Evolutionary conservation across 2,113 vertebrate species (phyloP), one percentile per base, ranked within the genome.

Genomic region (Mugil cephalus): DNA sequence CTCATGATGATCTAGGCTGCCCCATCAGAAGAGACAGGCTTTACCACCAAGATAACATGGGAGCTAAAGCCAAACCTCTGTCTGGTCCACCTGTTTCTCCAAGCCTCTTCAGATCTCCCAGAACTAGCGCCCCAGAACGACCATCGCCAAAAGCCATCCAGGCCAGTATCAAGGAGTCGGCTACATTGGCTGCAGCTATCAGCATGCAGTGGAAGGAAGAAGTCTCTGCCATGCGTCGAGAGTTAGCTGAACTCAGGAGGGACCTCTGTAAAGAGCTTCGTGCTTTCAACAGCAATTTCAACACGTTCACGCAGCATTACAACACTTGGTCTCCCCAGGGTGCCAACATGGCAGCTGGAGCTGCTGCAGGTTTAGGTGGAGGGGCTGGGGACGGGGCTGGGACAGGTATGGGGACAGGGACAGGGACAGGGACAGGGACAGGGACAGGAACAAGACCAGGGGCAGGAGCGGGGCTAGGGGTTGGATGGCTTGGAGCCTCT

Each of bases 161-260:
- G 79, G 92, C 93, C 71, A 94, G 91, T 68, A 92, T 93, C 61
- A 94, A 94, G 65, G 93, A 94, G 75, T 93, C 93, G 0, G 92
- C 93, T 1, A 92, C 92, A 9, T 75, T 94, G 69, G 92, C 92
- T 34, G 90, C 94, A n/a, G 92, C 93, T n/a, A 93, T 94, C 70
- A 94, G 91, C 83, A 93, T 93, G 88, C 93, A 93, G 77, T 95
- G 94, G 94, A 93, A 93, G 51, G 94, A 95, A 68, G 94, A 95
- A 69, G 93, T 95, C 14, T 92, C 93, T 0, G 94, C 94, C 52
- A 94, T 95, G 94, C 92, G 93, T 7, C 83, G 89, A 55, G 94
- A 95, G 78, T 81, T 95, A 10, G 89, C 93, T 2, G 93, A 94
- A 15, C 92, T 95, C 14, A 85, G 93, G 60, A 88, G 88, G 45